phyloP scores from a whole-genome alignment of 1,140 invertebrate genomes.

The Trichomalopsis sarcophagae region DNA sequence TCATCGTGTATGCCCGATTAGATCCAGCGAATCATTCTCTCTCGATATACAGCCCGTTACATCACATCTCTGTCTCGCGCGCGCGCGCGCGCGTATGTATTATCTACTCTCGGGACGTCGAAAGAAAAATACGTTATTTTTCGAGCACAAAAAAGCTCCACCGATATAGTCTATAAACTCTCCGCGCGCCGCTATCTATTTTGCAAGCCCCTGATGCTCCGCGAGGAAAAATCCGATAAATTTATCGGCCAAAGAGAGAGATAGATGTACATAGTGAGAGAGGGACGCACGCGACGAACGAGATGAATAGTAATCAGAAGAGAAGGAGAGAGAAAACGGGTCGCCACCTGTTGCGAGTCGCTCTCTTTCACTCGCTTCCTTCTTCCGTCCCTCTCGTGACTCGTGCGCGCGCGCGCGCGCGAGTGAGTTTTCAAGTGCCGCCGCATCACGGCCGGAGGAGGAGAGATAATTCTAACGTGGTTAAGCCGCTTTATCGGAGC shows the following conservation, averaged over 20 bases:
- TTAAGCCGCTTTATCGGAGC: too few relatives aligned
- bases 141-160: background rate
- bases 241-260: background rate
- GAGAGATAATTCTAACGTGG: too few relatives aligned
- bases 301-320: background rate
- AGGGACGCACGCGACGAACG: background rate
- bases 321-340: background rate
- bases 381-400: background rate
- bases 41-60: too few relatives aligned
- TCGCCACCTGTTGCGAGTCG: conserved; percentile 13
- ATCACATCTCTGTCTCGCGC: too few relatives aligned
- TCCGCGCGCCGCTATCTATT: background rate
- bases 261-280: background rate
- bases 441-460: too few relatives aligned
- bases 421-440: background rate
- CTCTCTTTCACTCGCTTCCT: background rate
- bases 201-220: background rate
- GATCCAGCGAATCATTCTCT: too few relatives aligned
- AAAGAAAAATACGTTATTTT: background rate
- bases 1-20: too few relatives aligned
- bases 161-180: background rate
- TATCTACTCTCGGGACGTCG: background rate
- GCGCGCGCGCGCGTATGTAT: background rate
- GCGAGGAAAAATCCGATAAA: conserved; percentile 6
- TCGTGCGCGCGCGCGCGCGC: too few relatives aligned